Evolutionary conservation across 2,797 vertebrate species (phyloP), one percentile per base, ranked within the genome.

Genomic region (Bryconaethiops microstoma): DNA sequence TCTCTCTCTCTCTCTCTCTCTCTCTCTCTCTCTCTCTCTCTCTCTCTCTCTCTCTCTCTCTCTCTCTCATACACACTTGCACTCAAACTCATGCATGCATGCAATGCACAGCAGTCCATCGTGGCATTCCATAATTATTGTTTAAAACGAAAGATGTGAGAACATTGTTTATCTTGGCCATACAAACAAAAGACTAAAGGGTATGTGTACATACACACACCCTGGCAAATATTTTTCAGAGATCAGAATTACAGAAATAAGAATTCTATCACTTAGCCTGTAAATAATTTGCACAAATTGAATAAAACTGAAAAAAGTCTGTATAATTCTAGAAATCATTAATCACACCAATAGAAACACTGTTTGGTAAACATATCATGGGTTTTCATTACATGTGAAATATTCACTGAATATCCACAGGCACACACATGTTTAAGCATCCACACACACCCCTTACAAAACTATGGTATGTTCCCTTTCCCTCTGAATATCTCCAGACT

Each of bases 141-240:
- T 62, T 65, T 50, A 68, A 69, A 35, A 73, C 35, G 52, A 63
- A 23, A 35, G 64, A 69, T 23, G 48, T 62, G 23, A 52, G 57
- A 74, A 40, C 67, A 67, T 48, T 35, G 75, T 75, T 54, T 39
- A 65, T n/a, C 10, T 16, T 54, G 65, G 14, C 39, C 68, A 72
- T 23, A 39, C 40, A 25, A 21, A 75, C 55, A 23, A 17, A 25
- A 40, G 59, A 55, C 8, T n/a, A 57, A 57, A 25, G 35, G n/a
- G 10, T 6, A 39, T 5, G 4, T 13, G 17, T 7, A 67, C 23
- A 65, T 42, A 45, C 50, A 68, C 17, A 68, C 60, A 64, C 21
- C 48, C 19, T 12, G 9, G 12, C 12, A 48, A 14, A 35, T 45
- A 62, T 29, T 14, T 42, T 17, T 9, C 50, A 73, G 9, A 29